Conservation (phyloP, 2,113 vertebrate genomes). For the Synchiropus splendidus region DNA sequence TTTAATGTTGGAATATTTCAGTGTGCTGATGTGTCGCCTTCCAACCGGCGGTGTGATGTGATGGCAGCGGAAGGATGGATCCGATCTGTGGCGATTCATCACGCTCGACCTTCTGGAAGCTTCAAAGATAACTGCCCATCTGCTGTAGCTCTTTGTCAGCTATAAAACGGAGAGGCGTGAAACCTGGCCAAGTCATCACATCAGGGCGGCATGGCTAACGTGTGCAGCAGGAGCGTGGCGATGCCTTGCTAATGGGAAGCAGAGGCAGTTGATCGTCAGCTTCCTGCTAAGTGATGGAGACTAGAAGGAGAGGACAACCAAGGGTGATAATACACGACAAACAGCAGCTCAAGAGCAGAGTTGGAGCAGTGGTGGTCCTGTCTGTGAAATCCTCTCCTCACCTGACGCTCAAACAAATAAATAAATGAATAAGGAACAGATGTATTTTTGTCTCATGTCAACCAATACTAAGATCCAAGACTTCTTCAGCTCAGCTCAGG, state of each 20-base stretch:
- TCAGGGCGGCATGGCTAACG: conserved; percentile 69
- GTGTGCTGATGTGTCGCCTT: no score
- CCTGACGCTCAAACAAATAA: no score
- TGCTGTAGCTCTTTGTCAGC: conserved; percentile 86
- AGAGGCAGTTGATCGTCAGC: conserved; percentile 50
- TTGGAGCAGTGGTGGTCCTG: no score
- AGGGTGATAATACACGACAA: no score
- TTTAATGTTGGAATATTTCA: no score
- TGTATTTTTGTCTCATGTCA: no score
- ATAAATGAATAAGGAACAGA: no score
- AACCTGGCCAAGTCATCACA: conserved; percentile 71
- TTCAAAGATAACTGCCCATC: conserved; percentile 91
- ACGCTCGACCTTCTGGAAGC: conserved; percentile 78
- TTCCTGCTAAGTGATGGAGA: conserved; percentile 35
- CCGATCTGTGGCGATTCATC: conserved; percentile 78
- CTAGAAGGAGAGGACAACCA: conserved; percentile 1
- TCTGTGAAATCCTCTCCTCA: no score
- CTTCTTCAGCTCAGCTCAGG: no score
- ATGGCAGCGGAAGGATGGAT: conserved; percentile 23
- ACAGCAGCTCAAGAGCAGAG: no score
- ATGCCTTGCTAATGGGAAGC: conserved; percentile 77
- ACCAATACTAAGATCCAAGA: no score
- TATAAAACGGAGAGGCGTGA: conserved; percentile 79
- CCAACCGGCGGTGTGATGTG: neutral
- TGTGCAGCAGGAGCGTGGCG: conserved; percentile 68